Base-by-base conservation (phyloP, 2,888 invertebrate species). In the Arctia plantaginis region DNA sequence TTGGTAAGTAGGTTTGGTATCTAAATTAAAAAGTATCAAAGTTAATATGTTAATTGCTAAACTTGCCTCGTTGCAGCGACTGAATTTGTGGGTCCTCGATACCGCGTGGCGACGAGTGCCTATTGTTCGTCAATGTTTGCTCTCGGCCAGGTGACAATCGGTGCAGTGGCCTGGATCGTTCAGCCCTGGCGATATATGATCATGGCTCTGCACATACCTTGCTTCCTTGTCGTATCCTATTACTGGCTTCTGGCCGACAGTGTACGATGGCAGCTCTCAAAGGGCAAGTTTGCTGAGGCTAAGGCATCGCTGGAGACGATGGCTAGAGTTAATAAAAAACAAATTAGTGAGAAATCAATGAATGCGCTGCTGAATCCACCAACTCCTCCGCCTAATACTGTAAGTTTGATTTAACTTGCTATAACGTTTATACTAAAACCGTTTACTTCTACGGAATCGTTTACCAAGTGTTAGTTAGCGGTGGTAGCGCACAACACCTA, bases 1-100 rank as follows among this genome's bases (percentile, higher is more conserved):
- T 93, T 80, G 92, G 93, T 93, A 71, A 77, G 70, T 4, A 15
- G n/a, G 35, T 35, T 59, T 27, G 27, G 59, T 59, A 27, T 27
- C 27, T 15, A 15, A 27, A 15, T 59, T 13, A 13, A 27, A n/a
- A 23, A 55, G 59, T 27, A 15, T 59, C 13, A 59, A 12, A 15
- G 15, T 27, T 27, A 15, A 27, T 13, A 59, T 6, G 13, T 59
- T 35, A 41, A 62, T 35, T 41, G 0, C 3, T 7, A 35, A 33
- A 35, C 47, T 71, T 51, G 70, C 23, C 72, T 75, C 13, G 0
- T 66, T 85, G 88, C 88, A 97, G 97, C 97, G 66, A 96, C 98
- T 75, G 98, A 98, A 90, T 91, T 98, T 82, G 97, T 98, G 7
- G 98, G 97, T 0, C 97, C 97, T 1, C 96, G 96, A 70, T 96